Percentiles rank a stretch among this genome's conserved stretches.
These are phyloP conservation scores for Leptestheria dahalacensis DNA, from an alignment of 1,140 invertebrate species.

Conservation along the genomic window DNA sequence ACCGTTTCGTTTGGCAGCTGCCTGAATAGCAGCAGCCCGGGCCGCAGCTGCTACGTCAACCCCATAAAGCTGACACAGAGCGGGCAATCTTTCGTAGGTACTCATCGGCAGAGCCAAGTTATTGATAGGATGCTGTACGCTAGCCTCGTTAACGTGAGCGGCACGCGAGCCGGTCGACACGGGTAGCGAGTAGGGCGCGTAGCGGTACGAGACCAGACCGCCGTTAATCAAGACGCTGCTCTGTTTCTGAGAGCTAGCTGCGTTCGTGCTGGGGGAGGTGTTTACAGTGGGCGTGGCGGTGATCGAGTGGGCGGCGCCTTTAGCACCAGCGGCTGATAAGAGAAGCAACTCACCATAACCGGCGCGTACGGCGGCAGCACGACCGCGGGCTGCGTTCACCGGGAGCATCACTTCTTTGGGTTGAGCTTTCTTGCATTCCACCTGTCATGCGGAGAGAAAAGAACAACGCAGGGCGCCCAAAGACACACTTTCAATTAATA, in stretches of 20 bases:
- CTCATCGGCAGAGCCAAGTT: neutral
- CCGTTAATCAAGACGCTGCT: neutral
- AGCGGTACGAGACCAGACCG: constrained; percentile 32
- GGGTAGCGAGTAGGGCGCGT: constrained; percentile 42
- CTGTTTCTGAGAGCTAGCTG: neutral
- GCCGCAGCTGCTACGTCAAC: neutral
- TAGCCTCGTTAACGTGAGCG: neutral
- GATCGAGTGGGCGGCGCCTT: constrained; percentile 13
- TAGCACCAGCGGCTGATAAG: constrained; percentile 36
- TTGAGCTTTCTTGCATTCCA: constrained; percentile 99
- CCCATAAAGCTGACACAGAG: neutral
- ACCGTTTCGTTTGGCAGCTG: neutral
- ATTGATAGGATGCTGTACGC: neutral
- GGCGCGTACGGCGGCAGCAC: constrained; percentile 74
- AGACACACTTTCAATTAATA: no score
- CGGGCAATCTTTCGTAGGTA: neutral
- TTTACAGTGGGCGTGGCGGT: neutral
- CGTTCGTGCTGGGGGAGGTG: neutral
- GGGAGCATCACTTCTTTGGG: constrained; percentile 99
- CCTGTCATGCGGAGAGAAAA: no score
- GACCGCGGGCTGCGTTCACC: constrained; percentile 79
- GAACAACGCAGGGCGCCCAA: no score
- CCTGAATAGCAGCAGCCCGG: neutral
- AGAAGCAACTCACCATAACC: constrained; percentile 86
- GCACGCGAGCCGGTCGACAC: constrained; percentile 17